These are phyloP conservation scores for Steinernema carpocapsae DNA, from an alignment of 2,888 invertebrate genomes.

Conservation along the genomic window DNA sequence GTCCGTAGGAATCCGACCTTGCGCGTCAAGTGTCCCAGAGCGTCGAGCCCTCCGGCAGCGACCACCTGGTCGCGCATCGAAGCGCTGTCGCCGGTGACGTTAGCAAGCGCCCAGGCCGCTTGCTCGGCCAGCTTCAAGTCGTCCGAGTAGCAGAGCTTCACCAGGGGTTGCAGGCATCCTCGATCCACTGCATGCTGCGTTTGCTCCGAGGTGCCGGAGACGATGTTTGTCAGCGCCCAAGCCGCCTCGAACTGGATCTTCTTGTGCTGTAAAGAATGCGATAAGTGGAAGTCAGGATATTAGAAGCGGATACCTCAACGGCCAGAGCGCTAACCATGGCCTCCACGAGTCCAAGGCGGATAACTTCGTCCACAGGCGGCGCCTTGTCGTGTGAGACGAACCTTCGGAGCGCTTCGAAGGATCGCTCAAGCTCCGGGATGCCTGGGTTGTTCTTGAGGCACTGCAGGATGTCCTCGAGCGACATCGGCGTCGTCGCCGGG, in stretches of 20 bases:
- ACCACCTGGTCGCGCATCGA: constrained; percentile 83
- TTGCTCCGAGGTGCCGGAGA: constrained; percentile 89
- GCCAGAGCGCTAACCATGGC: constrained; percentile 81
- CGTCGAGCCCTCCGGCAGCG: constrained; percentile 82
- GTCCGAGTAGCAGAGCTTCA: constrained; percentile 78
- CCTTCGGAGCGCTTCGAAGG: constrained; percentile 74
- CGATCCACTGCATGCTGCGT: constrained; percentile 84
- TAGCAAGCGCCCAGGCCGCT: constrained; percentile 83
- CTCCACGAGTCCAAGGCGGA: constrained; percentile 82
- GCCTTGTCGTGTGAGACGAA: constrained; percentile 86
- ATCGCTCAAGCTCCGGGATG: constrained; percentile 52
- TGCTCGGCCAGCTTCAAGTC: constrained; percentile 81
- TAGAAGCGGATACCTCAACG: constrained; percentile 39
- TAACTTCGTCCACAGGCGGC: constrained; percentile 87
- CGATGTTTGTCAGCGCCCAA: constrained; percentile 83
- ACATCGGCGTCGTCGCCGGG: neutral
- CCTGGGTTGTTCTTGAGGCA: constrained; percentile 51
- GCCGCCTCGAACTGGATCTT: constrained; percentile 85
- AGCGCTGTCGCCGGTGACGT: constrained; percentile 82
- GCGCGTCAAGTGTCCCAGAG: constrained; percentile 78
- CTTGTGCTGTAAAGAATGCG: constrained; percentile 55
- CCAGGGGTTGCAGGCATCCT: constrained; percentile 84
- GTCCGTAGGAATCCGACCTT: constrained; percentile 71
- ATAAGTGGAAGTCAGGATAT: neutral
- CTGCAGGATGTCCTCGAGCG: constrained; percentile 3